Conservation (phyloP, 1,140 invertebrate species). For the Aphis craccivora region DNA sequence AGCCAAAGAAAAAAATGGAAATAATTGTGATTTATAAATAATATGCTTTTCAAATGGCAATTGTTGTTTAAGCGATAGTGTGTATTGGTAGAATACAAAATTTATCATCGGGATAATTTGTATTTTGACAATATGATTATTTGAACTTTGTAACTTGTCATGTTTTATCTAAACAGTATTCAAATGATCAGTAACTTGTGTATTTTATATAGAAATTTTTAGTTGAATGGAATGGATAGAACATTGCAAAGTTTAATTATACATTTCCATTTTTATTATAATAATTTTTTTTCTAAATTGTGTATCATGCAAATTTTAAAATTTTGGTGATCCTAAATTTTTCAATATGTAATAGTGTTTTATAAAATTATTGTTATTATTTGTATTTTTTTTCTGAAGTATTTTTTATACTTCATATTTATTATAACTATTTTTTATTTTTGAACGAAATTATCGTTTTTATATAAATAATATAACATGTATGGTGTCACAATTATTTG, state of each 20-base stretch:
- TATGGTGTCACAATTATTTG: conserved; percentile 20
- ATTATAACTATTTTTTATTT: conserved; percentile 29
- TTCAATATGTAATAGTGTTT: conserved; percentile 32
- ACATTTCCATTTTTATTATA: not conserved
- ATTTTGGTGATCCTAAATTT: not conserved
- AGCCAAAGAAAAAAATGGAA: conserved; percentile 21
- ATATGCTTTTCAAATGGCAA: not conserved
- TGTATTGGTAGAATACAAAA: conserved; percentile 29
- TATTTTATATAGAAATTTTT: not conserved
- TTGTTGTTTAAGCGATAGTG: not conserved
- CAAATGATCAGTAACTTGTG: not conserved
- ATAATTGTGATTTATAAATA: not conserved
- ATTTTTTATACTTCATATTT: conserved; percentile 27
- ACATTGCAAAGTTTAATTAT: not conserved
- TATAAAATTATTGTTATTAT: conserved; percentile 41
- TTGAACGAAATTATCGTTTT: conserved; percentile 9
- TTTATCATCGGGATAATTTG: conserved; percentile 7
- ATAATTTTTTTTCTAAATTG: not conserved
- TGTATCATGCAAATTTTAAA: not conserved
- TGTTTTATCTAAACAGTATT: not conserved
- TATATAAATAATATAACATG: conserved; percentile 25
- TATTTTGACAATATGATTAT: not conserved
- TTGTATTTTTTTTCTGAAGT: conserved; percentile 23
- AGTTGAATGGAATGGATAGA: not conserved
- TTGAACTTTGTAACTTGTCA: not conserved